Base-by-base conservation (phyloP, 2,797 vertebrate genomes). In the Craterocephalus amniculus region DNA sequence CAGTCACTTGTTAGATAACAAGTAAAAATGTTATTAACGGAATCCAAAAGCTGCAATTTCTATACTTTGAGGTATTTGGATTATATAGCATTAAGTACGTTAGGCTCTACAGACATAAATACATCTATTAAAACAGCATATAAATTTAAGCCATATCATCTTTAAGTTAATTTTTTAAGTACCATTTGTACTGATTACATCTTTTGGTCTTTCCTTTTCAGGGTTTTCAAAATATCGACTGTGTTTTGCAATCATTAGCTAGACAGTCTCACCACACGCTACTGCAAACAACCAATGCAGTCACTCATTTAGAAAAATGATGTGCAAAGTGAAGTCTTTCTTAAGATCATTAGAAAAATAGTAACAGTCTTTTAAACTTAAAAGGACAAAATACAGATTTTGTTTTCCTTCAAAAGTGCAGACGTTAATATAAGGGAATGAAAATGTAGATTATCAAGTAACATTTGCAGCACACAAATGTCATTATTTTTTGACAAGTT, bases 41-140 rank as follows among this genome's bases (percentile, higher is more conserved):
- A n/a, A 71, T 79, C 78, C 76, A 89, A 72, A 72, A 83, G 80
- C 54, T 67, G 79, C 64, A 11, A 38, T 69, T 63, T 36, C 59
- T 70, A 69, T 69, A 81, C 71, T 83, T 80, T 86, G 87, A 91
- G 86, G 81, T 91, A 88, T 87, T 90, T 85, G 87, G 70, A 91
- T 67, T 64, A 84, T 63, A 81, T 56, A 68, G 7, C 54, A 63
- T 61, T 49, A 68, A 76, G 18, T 81, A 75, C 75, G 62, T 77
- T 40, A 84, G 75, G 71, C 51, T 67, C 72, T 82, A 88, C 67
- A 54, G 58, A 71, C 84, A 80, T 77, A 51, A 74, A 76, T 84
- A 83, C 60, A 79, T 68, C 63, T 67, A 83, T 74, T 89, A 89
- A 43, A 71, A 70, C 59, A 67, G 38, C 26, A 40, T 45, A 49